Conservation (phyloP, 2,113 vertebrate species). For the Siniperca chuatsi region DNA sequence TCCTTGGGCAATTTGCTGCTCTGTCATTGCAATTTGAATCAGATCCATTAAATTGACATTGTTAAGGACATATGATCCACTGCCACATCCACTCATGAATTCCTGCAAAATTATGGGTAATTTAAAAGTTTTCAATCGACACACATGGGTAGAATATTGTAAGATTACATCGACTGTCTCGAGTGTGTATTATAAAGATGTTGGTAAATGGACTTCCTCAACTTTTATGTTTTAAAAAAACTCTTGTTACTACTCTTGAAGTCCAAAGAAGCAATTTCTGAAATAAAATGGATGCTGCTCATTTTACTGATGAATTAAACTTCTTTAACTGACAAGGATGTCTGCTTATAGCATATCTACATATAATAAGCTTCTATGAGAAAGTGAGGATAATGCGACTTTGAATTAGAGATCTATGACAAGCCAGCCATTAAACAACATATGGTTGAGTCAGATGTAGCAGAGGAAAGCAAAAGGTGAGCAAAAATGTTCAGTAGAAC, state of each 20-base stretch:
- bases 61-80: conserved; percentile 47
- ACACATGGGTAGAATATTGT: conserved; percentile 19
- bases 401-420: conserved; percentile 41
- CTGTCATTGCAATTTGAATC: conserved; percentile 42
- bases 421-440: conserved; percentile 35
- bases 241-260: not conserved
- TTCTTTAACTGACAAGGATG: conserved; percentile 6
- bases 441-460: conserved; percentile 42
- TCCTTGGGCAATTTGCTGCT: conserved; percentile 52
- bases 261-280: conserved; percentile 19
- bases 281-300: conserved; percentile 8
- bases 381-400: conserved; percentile 24
- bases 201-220: conserved; percentile 13
- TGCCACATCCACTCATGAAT: conserved; percentile 33
- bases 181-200: conserved; percentile 13
- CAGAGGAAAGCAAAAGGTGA: conserved; percentile 60
- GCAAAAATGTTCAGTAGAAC: conserved; percentile 60
- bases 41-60: conserved; percentile 55
- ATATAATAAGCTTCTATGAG: conserved; percentile 6
- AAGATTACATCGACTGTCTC: conserved; percentile 10
- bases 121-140: conserved; percentile 41
- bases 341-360: conserved; percentile 17
- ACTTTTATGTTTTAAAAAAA: not conserved
- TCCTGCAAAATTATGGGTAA: conserved; percentile 39
- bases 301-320: conserved; percentile 29